Conservation (phyloP, 1,140 invertebrate genomes). For the Heliconius hewitsoni region DNA sequence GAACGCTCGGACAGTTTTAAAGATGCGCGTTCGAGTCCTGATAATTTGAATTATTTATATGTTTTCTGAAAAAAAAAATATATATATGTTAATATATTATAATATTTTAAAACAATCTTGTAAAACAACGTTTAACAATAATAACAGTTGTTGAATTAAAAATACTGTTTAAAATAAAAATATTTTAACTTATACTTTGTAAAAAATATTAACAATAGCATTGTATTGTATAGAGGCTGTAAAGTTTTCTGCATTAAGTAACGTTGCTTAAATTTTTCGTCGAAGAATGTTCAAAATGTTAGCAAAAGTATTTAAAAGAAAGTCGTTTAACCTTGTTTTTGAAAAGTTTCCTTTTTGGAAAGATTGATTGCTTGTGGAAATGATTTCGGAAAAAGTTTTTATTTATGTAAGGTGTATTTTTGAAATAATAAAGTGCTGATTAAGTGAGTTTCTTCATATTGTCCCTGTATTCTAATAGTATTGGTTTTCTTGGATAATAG, state of each 20-base stretch:
- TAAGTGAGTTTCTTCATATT: background rate
- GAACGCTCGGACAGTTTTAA: no score
- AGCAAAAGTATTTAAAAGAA: slow-evolving; percentile 61
- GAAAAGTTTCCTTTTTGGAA: slow-evolving; percentile 62
- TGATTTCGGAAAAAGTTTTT: slow-evolving; percentile 52
- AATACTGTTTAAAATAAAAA: no score
- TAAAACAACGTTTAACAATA: no score
- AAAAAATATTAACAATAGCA: background rate
- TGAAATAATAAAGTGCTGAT: background rate
- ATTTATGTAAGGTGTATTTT: slow-evolving; percentile 23
- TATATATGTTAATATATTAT: no score
- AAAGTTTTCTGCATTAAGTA: slow-evolving; percentile 15
- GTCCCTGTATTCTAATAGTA: no score
- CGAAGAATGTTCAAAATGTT: slow-evolving; percentile 66
- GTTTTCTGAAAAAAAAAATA: no score
- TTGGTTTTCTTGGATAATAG: no score
- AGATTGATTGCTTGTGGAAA: slow-evolving; percentile 70
- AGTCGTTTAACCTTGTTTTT: slow-evolving; percentile 68
- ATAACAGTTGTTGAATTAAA: no score
- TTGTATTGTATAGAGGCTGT: background rate
- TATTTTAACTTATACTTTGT: background rate
- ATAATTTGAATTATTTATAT: no score
- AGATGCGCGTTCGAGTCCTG: no score
- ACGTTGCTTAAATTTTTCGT: slow-evolving; percentile 48
- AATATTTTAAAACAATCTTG: no score